These are phyloP conservation scores for Caenorhabditis latens DNA, from an alignment of 1,140 invertebrate genomes.

Conservation along the genomic window DNA sequence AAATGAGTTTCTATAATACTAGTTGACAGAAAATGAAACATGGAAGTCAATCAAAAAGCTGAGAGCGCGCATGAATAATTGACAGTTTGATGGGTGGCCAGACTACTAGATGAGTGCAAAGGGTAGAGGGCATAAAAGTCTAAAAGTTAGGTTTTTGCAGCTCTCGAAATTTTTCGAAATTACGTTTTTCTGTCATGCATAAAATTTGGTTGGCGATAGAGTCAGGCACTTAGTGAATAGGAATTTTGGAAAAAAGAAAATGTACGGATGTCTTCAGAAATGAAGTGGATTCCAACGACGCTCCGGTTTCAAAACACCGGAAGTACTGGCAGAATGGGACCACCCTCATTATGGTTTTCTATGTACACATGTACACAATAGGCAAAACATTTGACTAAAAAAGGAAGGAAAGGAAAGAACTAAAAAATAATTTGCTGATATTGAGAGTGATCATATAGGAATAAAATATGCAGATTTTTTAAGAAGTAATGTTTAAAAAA, in stretches of 20 bases:
- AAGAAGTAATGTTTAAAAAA: not conserved
- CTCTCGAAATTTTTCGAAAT: not conserved
- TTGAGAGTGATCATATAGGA: not conserved
- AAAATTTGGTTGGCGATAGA: not conserved
- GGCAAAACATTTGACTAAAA: not conserved
- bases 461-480: no score
- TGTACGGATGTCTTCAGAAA: slow-evolving; percentile 47
- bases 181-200: slow-evolving; percentile 22
- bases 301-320: slow-evolving; percentile 54
- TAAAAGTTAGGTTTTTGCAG: not conserved
- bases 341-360: slow-evolving; percentile 15
- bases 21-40: not conserved
- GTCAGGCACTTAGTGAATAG: slow-evolving; percentile 22
- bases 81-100: slow-evolving; percentile 38
- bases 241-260: slow-evolving; percentile 6
- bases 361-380: slow-evolving; percentile 4
- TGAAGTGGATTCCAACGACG: slow-evolving; percentile 36
- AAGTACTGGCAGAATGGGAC: slow-evolving; percentile 7
- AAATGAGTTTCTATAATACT: not conserved
- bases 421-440: not conserved
- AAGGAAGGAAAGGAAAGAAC: not conserved
- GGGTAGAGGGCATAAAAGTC: not conserved
- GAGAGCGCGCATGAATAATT: slow-evolving; percentile 19
- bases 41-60: not conserved
- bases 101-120: not conserved